A percentile compares a stretch with the other conserved stretches of the same genome.
Conservation (phyloP, 30 jellyfish, hydroid and myxozoan genomes). For the Hydractinia symbiolongicarpus region DNA sequence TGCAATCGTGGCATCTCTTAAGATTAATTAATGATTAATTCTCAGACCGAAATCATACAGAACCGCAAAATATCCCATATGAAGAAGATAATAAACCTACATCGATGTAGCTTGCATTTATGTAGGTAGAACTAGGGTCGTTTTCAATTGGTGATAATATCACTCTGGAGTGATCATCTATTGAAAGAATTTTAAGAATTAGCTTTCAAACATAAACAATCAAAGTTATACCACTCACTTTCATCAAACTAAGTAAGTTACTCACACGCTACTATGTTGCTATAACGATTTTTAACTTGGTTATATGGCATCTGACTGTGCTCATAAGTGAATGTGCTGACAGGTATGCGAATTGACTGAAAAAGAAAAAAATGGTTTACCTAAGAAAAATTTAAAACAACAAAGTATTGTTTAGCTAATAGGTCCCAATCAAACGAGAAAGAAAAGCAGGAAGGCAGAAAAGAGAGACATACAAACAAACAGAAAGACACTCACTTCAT, state of each 20-base stretch:
- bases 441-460: not conserved
- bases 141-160: conserved; percentile 39
- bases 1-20: not conserved
- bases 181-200: not conserved
- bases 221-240: not conserved
- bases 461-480: no score
- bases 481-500: conserved; percentile 48
- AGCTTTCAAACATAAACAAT: not conserved
- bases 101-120: conserved; percentile 85
- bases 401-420: not conserved
- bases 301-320: conserved; percentile 75
- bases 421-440: no score
- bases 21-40: not conserved
- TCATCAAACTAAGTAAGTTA: not conserved
- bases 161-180: conserved; percentile 93
- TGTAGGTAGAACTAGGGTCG: conserved; percentile 50
- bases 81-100: conserved; percentile 52
- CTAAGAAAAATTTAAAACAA: not conserved
- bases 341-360: conserved; percentile 62
- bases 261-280: conserved; percentile 96
- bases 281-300: conserved; percentile 84
- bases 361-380: not conserved
- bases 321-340: conserved; percentile 74
- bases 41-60: not conserved
- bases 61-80: conserved; percentile 2